Base-by-base conservation (phyloP, 2,888 invertebrate genomes). In the Laspeyria flexula region DNA sequence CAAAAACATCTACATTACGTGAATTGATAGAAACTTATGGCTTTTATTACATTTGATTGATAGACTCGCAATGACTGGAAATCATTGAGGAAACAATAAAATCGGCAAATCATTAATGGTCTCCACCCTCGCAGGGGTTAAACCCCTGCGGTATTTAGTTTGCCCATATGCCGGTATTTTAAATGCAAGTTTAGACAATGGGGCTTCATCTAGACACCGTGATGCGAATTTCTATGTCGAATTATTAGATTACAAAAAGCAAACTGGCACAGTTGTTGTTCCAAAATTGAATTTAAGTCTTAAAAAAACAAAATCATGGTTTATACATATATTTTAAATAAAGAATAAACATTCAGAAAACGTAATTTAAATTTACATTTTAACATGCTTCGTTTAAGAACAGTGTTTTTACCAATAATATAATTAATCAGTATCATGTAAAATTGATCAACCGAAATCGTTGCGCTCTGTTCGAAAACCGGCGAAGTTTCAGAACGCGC, bases 51-150 rank as follows among this genome's bases (percentile, higher is more conserved):
- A 44, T 44, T 46, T 67, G 67, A 67, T 67, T 67, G 71, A 67
- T 67, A 41, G 43, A 12, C 13, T 21, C 15, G 37, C 60, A 56
- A 70, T 67, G 67, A 67, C 71, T 69, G 38, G 53, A 49, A 60
- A 46, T 46, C 45, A 46, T 57, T 42, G 50, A 35, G 50, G 41
- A 67, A 67, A 67, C 66, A 67, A 67, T 67, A 70, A 70, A 66
- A 70, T 70, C 67, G 51, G 64, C 67, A 37, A 67, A 70, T 67
- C 67, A 67, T 67, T 67, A 70, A 67, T 67, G 67, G 60, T 60
- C 63, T 49, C 53, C 55, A 70, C 71, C 66, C 71, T 56, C 52
- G 33, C 43, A 55, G 70, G 61, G 70, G 66, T 59, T 51, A 37
- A 12, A 66, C 63, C 55, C 71, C 67, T 49, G 34, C 55, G 33